Conservation (phyloP, 2,113 vertebrate genomes). For the Gallinago paraguaiae region DNA sequence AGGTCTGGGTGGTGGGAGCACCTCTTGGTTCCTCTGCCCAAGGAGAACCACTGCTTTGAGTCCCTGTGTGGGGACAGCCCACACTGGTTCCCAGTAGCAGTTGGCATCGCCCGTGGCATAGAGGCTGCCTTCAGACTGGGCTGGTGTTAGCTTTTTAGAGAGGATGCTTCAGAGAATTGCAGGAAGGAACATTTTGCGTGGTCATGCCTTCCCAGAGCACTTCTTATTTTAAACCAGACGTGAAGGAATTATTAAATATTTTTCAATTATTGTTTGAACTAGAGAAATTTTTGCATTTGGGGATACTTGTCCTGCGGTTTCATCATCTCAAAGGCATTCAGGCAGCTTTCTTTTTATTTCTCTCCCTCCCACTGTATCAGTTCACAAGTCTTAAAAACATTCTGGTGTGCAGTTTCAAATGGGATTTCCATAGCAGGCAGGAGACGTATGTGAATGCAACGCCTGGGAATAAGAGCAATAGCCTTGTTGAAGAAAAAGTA, state of each 20-base stretch:
- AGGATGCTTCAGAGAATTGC: neutral
- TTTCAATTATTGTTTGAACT: neutral
- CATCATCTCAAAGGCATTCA: neutral
- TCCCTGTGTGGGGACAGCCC: neutral
- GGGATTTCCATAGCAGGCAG: neutral
- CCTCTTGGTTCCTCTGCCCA: neutral
- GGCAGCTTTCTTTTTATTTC: neutral
- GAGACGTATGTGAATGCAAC: neutral
- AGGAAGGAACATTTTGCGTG: neutral
- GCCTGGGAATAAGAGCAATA: neutral
- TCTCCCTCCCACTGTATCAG: neutral
- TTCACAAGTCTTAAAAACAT: neutral
- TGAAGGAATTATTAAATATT: neutral
- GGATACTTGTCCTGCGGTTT: neutral
- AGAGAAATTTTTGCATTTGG: neutral
- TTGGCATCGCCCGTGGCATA: accelerated
- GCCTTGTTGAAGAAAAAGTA: neutral
- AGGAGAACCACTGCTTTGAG: neutral
- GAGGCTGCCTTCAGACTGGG: neutral
- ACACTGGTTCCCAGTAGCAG: neutral
- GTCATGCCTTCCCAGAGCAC: neutral
- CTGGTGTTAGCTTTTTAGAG: neutral
- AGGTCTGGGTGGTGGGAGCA: neutral
- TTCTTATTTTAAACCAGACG: neutral
- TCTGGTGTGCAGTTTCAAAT: neutral